Percentiles rank a stretch among this genome's conserved stretches.
These are phyloP conservation scores for Tympanoctomys barrerae DNA, from an alignment of 2,797 vertebrate species.

Conservation along the genomic window DNA sequence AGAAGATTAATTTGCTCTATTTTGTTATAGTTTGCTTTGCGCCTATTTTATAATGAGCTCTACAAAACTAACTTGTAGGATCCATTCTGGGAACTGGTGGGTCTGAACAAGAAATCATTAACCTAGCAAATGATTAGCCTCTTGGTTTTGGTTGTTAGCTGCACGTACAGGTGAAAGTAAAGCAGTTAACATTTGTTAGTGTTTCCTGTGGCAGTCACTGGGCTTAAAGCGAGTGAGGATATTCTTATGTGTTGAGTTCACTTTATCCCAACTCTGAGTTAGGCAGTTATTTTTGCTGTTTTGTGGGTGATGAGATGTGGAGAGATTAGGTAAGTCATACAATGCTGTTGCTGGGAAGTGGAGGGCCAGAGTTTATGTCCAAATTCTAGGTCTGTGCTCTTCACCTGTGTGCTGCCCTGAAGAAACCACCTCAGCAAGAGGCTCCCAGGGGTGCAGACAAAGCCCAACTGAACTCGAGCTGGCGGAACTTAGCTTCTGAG, in stretches of 20 bases:
- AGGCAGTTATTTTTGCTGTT: constrained; percentile 28
- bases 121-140: constrained; percentile 42
- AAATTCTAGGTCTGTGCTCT: neutral
- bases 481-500: constrained; percentile 27
- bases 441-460: neutral
- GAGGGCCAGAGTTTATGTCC: neutral
- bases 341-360: neutral
- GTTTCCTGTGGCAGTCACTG: neutral
- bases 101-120: constrained; percentile 12
- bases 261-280: neutral
- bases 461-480: neutral
- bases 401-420: neutral
- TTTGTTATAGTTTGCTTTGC: constrained; percentile 56
- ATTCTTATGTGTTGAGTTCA: constrained; percentile 44
- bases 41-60: neutral
- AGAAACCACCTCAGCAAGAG: neutral
- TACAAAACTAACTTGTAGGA: constrained; percentile 2
- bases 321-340: neutral
- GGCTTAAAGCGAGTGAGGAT: neutral
- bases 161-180: neutral
- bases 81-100: constrained; percentile 31
- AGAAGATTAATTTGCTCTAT: constrained; percentile 36
- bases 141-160: constrained; percentile 52
- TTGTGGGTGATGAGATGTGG: constrained; percentile 7
- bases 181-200: neutral